Evolutionary conservation across 1,140 invertebrate species (phyloP).

Genomic region (Phocides pigmalion): DNA sequence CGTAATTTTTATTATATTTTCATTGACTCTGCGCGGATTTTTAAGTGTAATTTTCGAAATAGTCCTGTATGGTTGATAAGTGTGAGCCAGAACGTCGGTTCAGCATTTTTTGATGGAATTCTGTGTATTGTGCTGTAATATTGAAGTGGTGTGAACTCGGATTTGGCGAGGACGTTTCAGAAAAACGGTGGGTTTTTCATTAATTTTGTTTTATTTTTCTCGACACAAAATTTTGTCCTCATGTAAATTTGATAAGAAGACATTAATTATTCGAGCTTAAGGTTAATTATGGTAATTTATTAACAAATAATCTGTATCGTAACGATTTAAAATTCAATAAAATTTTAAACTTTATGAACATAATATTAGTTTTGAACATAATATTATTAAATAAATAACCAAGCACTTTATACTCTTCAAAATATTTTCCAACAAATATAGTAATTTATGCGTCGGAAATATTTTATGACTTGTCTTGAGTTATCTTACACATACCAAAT

Average conservation of each 20-base stretch:
- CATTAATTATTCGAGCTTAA: too few relatives aligned
- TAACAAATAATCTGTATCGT: too few relatives aligned
- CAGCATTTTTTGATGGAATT: slow-evolving; percentile 39
- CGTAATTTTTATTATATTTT: slow-evolving; percentile 29
- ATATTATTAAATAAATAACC: too few relatives aligned
- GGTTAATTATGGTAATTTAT: too few relatives aligned
- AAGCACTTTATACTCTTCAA: too few relatives aligned
- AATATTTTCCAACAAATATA: too few relatives aligned
- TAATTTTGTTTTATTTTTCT: not conserved
- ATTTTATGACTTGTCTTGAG: too few relatives aligned
- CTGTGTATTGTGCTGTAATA: slow-evolving; percentile 49
- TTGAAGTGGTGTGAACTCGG: slow-evolving; percentile 50
- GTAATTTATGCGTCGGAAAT: too few relatives aligned
- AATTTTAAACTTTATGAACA: too few relatives aligned
- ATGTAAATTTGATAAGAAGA: not conserved
- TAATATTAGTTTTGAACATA: too few relatives aligned
- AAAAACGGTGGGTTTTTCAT: slow-evolving; percentile 46
- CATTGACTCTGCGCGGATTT: slow-evolving; percentile 28
- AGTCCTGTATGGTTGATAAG: slow-evolving; percentile 17
- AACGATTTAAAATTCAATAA: too few relatives aligned
- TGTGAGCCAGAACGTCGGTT: slow-evolving; percentile 20
- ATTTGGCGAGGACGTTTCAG: slow-evolving; percentile 48
- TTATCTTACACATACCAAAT: too few relatives aligned
- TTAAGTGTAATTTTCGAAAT: slow-evolving; percentile 23
- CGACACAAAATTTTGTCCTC: not conserved